A percentile compares a stretch with the other conserved stretches of the same genome.
These are phyloP conservation scores for Pseudochromis fuscus DNA, from an alignment of 2,797 vertebrate genomes.

Conservation along the genomic window DNA sequence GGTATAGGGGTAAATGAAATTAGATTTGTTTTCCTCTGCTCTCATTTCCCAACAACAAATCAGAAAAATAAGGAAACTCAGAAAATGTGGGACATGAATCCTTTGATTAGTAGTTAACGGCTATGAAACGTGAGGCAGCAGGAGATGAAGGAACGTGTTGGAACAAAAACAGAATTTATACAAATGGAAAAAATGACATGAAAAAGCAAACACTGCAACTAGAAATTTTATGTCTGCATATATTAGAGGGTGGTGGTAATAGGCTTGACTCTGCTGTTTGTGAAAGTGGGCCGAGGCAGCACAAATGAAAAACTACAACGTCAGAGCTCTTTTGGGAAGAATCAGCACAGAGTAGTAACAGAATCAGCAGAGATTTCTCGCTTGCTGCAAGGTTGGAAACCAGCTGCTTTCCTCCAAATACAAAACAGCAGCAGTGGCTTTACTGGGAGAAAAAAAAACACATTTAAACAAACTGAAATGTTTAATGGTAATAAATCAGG, in stretches of 20 bases:
- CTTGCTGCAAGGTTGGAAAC: conserved; percentile 22
- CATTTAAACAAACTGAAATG: background rate
- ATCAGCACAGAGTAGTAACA: conserved; percentile 53
- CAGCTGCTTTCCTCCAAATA: conserved; percentile 29
- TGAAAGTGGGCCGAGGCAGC: conserved; percentile 63
- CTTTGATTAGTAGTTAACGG: background rate
- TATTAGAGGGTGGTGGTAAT: conserved; percentile 25
- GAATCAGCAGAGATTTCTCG: conserved; percentile 65
- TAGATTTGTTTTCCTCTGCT: background rate
- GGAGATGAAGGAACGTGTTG: background rate
- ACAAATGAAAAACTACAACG: conserved; percentile 64
- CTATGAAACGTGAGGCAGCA: background rate
- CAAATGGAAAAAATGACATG: background rate
- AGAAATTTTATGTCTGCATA: conserved; percentile 6
- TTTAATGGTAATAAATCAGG: background rate
- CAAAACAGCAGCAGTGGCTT: conserved; percentile 6
- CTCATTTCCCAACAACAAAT: background rate
- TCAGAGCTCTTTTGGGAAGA: conserved; percentile 57
- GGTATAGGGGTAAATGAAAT: background rate
- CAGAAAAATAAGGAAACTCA: background rate
- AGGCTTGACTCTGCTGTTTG: conserved; percentile 41
- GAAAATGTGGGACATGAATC: background rate
- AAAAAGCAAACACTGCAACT: background rate
- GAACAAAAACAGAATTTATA: background rate
- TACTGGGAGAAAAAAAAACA: background rate